Evolutionary conservation across 1,140 invertebrate species (phyloP), one percentile per base, ranked within the genome.

Genomic region (Grapholita molesta): DNA sequence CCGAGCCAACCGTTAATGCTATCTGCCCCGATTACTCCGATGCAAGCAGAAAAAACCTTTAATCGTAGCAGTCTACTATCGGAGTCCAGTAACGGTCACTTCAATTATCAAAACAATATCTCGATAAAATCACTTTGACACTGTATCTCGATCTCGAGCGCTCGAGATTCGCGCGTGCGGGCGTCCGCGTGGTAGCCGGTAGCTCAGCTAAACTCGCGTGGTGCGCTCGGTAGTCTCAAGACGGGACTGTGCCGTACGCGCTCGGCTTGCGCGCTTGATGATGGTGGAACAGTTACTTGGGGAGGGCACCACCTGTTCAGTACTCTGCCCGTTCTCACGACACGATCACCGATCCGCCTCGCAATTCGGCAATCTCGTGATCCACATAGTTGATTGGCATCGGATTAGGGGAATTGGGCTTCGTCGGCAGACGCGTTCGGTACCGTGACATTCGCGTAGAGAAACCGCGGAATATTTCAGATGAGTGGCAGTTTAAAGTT

Each of bases 21-120:
- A 86, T 91, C 87, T 89, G 89, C 89, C 89, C 89, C 89, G 89
- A 90, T 91, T 88, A 89, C 83, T 80, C 86, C 81, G 80, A 82
- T 77, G 73, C 77, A 86, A 79, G 74, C 48, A 7, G 79, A 79
- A 84, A 76, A 84, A 86, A 79, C 25, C 74, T 73, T 70, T n/a
- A 73, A 75, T 48, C 42, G 42, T 21, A 69, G 25, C 24, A 24
- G 12, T 48, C 24, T 66, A 12, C 5, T 25, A 67, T 30, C 7
- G 52, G 28, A 25, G 23, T 24, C 21, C 48, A 52, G 24, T 42
- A 24, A 52, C 35, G n/a, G 48, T 42, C 48, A 67, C 48, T 67
- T 21, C 32, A n/a, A 42, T 38, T 66, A 38, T 24, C 6, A 25
- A 67, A 48, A 48, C 23, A 42, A 18, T 12, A 12, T 57, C 28